Conservation (phyloP, 1,140 invertebrate species). For the Maconellicoccus hirsutus region DNA sequence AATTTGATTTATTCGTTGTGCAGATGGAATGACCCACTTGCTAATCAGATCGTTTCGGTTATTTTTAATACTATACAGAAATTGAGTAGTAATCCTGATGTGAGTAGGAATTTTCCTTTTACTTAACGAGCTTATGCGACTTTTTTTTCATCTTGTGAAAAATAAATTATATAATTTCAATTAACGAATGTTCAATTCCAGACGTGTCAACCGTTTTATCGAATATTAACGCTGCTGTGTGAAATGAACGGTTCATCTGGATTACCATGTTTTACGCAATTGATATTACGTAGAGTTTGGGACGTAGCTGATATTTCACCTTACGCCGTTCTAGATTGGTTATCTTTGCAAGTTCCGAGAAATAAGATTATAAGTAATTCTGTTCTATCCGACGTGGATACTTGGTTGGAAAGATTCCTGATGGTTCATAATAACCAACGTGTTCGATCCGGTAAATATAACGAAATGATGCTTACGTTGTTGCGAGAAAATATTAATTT, state of each 20-base stretch:
- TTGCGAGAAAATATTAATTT: neutral
- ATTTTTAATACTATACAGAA: constrained; percentile 80
- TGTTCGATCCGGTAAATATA: constrained; percentile 57
- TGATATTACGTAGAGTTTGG: constrained; percentile 77
- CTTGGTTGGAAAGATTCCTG: constrained; percentile 80
- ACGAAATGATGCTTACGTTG: neutral
- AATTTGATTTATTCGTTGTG: constrained; percentile 84
- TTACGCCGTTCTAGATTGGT: constrained; percentile 81
- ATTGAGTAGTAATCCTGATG: constrained; percentile 53
- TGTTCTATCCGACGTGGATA: constrained; percentile 74
- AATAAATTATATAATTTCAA: too few relatives aligned
- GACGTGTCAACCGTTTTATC: constrained; percentile 79
- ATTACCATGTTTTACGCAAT: constrained; percentile 75
- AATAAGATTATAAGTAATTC: constrained; percentile 81
- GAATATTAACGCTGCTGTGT: constrained; percentile 65
- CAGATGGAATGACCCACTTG: constrained; percentile 76
- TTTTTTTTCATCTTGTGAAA: constrained; percentile 14
- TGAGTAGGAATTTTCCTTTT: constrained; percentile 34
- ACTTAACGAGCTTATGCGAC: neutral
- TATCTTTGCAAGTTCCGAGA: constrained; percentile 68
- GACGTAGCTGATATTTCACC: constrained; percentile 81
- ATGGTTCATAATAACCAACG: constrained; percentile 72
- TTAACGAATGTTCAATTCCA: constrained; percentile 33
- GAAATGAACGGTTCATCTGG: constrained; percentile 48
- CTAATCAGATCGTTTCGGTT: constrained; percentile 73